Evolutionary conservation across 2,888 invertebrate species (phyloP), one percentile per base, ranked within the genome.

Genomic region (Dinocampus coccinellae): DNA sequence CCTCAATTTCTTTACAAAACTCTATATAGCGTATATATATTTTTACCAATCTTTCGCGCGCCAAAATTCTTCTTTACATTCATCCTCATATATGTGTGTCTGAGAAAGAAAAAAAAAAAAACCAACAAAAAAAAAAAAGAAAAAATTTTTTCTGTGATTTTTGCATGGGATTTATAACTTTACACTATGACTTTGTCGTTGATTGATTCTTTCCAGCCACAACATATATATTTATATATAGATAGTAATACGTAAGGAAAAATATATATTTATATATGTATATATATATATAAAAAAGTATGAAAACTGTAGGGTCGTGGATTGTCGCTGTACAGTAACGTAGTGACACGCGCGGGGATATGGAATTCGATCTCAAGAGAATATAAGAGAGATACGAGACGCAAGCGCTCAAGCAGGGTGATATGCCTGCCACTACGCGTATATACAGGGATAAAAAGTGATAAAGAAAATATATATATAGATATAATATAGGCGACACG

Each of bases 361-460:
- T 67, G 69, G 66, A 62, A 65, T 72, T 61, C 68, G 70, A 69
- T 73, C 65, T 64, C 67, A 53, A 70, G 71, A 68, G 73, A 72
- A 69, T 72, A 67, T 55, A 73, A 61, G 72, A 73, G 65, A 61
- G 63, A 4, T 29, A n/a, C 16, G 24, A 29, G 9, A 65, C 11
- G 34, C 22, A 29, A 55, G 29, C 13, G 29, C 24, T n/a, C 26
- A 26, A 55, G 55, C 55, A 6, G n/a, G n/a, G 24, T 55, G 55
- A 55, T 55, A 24, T 24, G 24, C 42, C n/a, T 60, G 34, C 61
- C 61, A 36, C 61, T 60, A 20, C 29, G 16, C 22, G 39, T 47
- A 60, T 64, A 26, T 58, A 60, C 64, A 73, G 74, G 77, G 75
- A 75, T 74, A 70, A 74, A 77, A 75, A 76, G 77, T 76, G 77